Evolutionary conservation across 2,113 vertebrate species (phyloP).

Genomic region (Callorhinus ursinus): DNA sequence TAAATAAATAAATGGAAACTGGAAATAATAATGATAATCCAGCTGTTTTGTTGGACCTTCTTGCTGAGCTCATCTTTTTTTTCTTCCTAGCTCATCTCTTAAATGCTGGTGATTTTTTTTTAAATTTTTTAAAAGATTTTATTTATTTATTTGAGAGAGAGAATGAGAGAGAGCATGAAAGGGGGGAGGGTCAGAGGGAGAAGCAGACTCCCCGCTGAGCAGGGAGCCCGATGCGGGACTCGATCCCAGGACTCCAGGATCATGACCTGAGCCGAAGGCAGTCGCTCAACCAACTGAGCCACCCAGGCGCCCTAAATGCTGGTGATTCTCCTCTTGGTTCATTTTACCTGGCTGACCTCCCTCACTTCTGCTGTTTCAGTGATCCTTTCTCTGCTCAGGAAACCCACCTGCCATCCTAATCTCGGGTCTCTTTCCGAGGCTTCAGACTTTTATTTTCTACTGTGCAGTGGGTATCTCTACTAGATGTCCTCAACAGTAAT

Average conservation of each 20-base stretch:
- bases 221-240: too few relatives aligned
- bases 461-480: not conserved
- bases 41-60: not conserved
- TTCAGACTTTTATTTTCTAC: conserved; percentile 31
- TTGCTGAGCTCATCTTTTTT: not conserved
- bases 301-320: not conserved
- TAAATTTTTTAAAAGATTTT: too few relatives aligned
- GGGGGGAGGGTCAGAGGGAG: too few relatives aligned
- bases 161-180: too few relatives aligned
- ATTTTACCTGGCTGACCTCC: not conserved
- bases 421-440: not conserved
- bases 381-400: not conserved
- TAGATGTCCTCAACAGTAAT: not conserved
- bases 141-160: too few relatives aligned
- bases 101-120: too few relatives aligned
- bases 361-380: not conserved
- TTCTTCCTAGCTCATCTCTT: not conserved
- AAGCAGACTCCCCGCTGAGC: too few relatives aligned
- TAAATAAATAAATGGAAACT: too few relatives aligned
- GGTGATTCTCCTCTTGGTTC: not conserved
- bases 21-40: not conserved
- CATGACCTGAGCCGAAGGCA: too few relatives aligned
- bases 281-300: too few relatives aligned
- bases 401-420: not conserved
- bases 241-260: too few relatives aligned